phyloP scores from a whole-genome alignment of 2,888 invertebrate genomes.

The Tipula vernalis region DNA sequence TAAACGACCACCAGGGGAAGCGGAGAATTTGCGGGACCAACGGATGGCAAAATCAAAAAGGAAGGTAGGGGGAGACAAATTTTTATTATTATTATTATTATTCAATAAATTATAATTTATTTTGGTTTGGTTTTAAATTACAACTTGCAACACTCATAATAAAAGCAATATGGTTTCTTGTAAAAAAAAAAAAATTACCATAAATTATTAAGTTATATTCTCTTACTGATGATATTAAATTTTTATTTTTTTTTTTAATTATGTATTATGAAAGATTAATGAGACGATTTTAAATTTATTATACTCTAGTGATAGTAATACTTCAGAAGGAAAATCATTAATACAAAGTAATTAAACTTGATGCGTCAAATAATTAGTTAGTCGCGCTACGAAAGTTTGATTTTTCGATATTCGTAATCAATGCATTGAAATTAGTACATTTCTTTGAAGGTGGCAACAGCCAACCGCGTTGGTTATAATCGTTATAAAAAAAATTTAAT shows the following conservation, averaged over 20 bases:
- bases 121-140: background rate
- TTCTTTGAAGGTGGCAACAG: no score
- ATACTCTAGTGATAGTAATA: no score
- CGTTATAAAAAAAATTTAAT: no score
- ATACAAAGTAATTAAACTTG: no score
- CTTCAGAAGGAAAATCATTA: no score
- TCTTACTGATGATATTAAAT: background rate
- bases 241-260: background rate
- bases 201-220: background rate
- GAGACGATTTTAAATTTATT: no score
- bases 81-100: background rate
- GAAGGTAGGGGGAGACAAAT: conserved; percentile 48
- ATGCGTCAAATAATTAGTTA: no score
- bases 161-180: background rate
- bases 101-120: background rate
- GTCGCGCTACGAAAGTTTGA: no score
- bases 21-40: conserved; percentile 68
- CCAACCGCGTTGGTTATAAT: no score
- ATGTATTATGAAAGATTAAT: no score
- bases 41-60: conserved; percentile 74
- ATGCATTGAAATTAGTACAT: no score
- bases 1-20: conserved; percentile 75
- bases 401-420: no score
- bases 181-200: background rate
- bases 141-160: background rate